Base-by-base conservation (phyloP, 2,113 vertebrate genomes). In the Dasyurus viverrinus region DNA sequence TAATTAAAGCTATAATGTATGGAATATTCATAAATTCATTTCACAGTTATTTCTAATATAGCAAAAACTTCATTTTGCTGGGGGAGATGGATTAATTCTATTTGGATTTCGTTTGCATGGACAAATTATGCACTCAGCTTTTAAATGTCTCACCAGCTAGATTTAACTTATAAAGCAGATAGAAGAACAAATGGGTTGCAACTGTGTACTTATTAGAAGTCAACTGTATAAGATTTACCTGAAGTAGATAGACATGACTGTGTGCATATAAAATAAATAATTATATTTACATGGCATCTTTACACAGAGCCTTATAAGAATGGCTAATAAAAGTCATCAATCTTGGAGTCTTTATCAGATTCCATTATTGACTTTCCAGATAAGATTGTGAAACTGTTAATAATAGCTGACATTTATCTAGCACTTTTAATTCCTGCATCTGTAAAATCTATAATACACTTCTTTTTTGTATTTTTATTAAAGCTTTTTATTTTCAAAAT, bases 1-100 rank as follows among this genome's bases (percentile, higher is more conserved):
- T 95, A 55, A 97, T 92, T 94, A 91, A 94, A 68, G 50, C n/a
- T 11, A 50, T 68, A 12, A 42, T 84, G 55, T 92, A 94, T 94
- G 93, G 84, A 94, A 53, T 90, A 7, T 26, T 54, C 90, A 91
- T 94, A 48, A 91, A 94, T 94, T 60, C 68, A 94, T 90, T 54
- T 53, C 53, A 89, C 92, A 89, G 12, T 97, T 95, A 76, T 55
- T 76, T 93, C 46, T 93, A 95, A 84, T 90, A 42, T 8, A 92
- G 92, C 91, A 68, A 92, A 93, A 91, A 42, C 16, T 84, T 42
- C 68, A 42, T 84, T 23, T 84, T 84, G 7, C 68, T 84, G n/a
- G 68, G 19, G 68, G n/a, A 84, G n/a, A 84, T 5, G 68, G 36
- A 84, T 84, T 84, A 84, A 84, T 84, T 84, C 68, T 19, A 84